Evolutionary conservation across 1,140 invertebrate species (phyloP), one percentile per base, ranked within the genome.

Genomic region (Scaptomyza montana): DNA sequence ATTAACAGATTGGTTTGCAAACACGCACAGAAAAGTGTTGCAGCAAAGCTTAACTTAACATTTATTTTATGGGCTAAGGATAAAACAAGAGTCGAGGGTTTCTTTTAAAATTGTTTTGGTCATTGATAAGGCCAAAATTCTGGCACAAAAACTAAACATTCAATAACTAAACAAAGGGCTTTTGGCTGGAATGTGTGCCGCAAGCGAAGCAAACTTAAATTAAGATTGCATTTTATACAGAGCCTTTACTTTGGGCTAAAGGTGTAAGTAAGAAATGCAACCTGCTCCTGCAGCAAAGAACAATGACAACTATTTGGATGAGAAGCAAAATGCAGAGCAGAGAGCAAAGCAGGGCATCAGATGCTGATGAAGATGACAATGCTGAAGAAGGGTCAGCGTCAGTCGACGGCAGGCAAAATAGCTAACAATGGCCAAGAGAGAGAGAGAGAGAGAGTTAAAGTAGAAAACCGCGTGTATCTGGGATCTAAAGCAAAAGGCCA

Each of bases 401-500:
- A 55, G 53, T 55, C 36, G 16, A 2, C 43, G 28, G 5, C 43
- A 47, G 25, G 30, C 43, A 59, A 57, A 57, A 41, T 57, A 46
- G 45, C 55, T 16, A 16, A 59, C 43, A 59, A 59, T 59, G 28
- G 43, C 43, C 13, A 28, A 13, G 28, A 47, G 28, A 47, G 3
- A 39, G 9, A 43, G 5, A 43, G 12, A 43, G 4, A n/a, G 12
- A 5, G 39, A 4, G 39, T 2, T 5, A 6, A n/a, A 10, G 5
- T 2, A 41, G 39, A 55, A 36, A 57, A 6, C 12, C 39, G 39
- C 39, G 16, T n/a, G 10, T 54, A 53, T 39, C 55, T 67, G 12
- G 10, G 50, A 73, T 55, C 70, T 55, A 53, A 70, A 71, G 62
- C 63, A 74, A 75, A 64, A 64, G 56, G 50, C 49, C 47, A 60